These are phyloP conservation scores for Bugulina stolonifera DNA, from an alignment of 2,888 invertebrate genomes.

Conservation along the genomic window DNA sequence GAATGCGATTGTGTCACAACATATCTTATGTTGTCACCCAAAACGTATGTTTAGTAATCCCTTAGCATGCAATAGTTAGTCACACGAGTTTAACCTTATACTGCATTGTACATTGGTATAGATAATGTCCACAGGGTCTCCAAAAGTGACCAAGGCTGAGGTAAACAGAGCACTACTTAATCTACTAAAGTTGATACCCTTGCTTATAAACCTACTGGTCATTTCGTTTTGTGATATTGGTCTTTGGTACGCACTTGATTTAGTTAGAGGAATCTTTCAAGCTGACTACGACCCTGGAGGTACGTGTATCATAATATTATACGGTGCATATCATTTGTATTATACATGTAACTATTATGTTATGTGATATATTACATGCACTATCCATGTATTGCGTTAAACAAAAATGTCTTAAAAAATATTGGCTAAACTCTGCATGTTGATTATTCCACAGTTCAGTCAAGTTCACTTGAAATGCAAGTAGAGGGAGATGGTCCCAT, in stretches of 20 bases:
- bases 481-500: slow-evolving; percentile 65
- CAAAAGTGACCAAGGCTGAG: neutral
- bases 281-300: neutral
- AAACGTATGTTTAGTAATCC: no score
- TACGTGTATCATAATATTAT: neutral
- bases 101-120: no score
- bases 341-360: no score
- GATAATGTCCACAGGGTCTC: neutral
- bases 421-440: no score
- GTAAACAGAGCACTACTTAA: neutral
- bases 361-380: no score
- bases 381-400: no score
- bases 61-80: no score
- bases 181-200: neutral
- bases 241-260: neutral
- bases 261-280: neutral
- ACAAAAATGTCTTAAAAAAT: no score
- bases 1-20: no score
- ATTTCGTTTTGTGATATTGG: neutral
- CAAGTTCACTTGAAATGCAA: slow-evolving; percentile 55
- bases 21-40: no score
- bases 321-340: no score
- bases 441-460: neutral
- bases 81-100: no score
- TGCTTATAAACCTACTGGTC: slow-evolving; percentile 2